phyloP scores from a whole-genome alignment of 1,140 invertebrate genomes.

The Aphidius gifuensis region DNA sequence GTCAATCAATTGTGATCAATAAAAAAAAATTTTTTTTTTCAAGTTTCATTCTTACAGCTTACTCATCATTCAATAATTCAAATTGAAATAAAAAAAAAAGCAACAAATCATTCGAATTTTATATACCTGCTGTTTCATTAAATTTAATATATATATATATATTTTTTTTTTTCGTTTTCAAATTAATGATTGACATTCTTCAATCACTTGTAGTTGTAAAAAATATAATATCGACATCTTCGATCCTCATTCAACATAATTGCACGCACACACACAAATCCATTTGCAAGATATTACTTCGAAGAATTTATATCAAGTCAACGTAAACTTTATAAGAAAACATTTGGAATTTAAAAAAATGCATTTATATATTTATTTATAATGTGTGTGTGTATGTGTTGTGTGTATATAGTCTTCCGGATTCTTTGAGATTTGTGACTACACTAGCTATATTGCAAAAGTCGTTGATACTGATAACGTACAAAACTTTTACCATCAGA shows the following conservation, averaged over 20 bases:
- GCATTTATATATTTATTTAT: too few relatives aligned
- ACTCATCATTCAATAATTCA: too few relatives aligned
- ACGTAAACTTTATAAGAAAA: background rate
- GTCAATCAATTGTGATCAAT: conserved; percentile 2
- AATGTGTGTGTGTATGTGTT: too few relatives aligned
- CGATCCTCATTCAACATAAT: too few relatives aligned
- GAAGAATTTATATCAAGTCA: conserved; percentile 1
- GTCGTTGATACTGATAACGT: background rate
- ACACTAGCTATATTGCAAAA: background rate
- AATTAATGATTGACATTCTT: conserved; percentile 4
- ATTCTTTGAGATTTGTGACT: background rate
- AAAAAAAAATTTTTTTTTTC: conserved; percentile 8
- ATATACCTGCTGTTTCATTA: background rate
- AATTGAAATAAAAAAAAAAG: background rate
- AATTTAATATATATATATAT: too few relatives aligned
- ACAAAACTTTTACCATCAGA: background rate
- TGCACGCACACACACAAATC: too few relatives aligned
- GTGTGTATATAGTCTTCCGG: background rate
- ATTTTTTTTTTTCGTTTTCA: background rate
- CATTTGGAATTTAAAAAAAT: background rate
- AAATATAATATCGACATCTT: background rate
- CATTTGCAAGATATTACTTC: background rate
- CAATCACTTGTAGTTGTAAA: background rate
- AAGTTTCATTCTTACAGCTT: background rate
- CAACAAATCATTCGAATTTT: background rate